A percentile compares a stretch with the other conserved stretches of the same genome.
Evolutionary conservation across 1,140 invertebrate genomes (phyloP).

Genomic region (Diachasmimorpha longicaudata): DNA sequence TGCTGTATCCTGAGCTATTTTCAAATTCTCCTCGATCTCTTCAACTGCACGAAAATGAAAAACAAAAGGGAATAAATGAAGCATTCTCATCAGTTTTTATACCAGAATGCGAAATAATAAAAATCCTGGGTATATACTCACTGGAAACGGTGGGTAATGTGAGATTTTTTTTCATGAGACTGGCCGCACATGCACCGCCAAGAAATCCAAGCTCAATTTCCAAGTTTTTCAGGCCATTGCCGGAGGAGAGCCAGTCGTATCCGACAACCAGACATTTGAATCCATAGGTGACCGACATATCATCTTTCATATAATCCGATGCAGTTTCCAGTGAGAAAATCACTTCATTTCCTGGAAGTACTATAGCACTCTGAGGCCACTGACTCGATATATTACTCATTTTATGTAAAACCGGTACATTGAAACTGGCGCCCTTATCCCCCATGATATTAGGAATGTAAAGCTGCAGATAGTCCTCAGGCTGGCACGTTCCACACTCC

Average conservation of each 20-base stretch:
- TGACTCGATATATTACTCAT: slow-evolving; percentile 69
- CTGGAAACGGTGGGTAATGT: slow-evolving; percentile 72
- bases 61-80: slow-evolving; percentile 23
- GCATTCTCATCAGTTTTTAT: slow-evolving; percentile 14
- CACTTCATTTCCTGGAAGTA: slow-evolving; percentile 81
- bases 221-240: slow-evolving; percentile 74
- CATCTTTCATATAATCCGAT: slow-evolving; percentile 93
- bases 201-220: slow-evolving; percentile 92
- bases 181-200: slow-evolving; percentile 88
- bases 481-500: slow-evolving; percentile 89
- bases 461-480: slow-evolving; percentile 90
- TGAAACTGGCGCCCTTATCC: slow-evolving; percentile 50
- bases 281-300: slow-evolving; percentile 82
- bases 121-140: slow-evolving; percentile 47
- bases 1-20: slow-evolving; percentile 74
- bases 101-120: not conserved
- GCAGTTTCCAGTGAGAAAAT: slow-evolving; percentile 95
- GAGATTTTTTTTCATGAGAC: slow-evolving; percentile 87
- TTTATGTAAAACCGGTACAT: slow-evolving; percentile 77
- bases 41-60: slow-evolving; percentile 62
- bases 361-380: slow-evolving; percentile 32
- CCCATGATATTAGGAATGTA: slow-evolving; percentile 72
- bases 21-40: slow-evolving; percentile 77
- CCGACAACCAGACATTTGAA: slow-evolving; percentile 93
- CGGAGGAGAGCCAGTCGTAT: slow-evolving; percentile 80